Evolutionary conservation across 2,113 vertebrate species (phyloP).

Genomic region (Chamaetylas fuelleborni): DNA sequence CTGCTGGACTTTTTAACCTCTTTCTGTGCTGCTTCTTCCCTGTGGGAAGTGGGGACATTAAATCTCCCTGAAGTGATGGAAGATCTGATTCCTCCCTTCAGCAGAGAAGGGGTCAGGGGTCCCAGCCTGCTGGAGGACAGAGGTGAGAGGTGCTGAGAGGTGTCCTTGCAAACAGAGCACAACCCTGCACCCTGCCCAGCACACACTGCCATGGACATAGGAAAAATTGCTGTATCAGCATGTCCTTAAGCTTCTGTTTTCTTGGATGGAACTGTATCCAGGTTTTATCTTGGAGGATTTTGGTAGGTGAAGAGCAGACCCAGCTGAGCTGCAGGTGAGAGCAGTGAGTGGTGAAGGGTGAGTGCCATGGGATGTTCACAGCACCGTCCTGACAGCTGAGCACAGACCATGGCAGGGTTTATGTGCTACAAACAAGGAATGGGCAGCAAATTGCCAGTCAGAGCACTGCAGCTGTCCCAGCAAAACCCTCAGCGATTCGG

Average conservation of each 20-base stretch:
- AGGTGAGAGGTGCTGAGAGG: neutral
- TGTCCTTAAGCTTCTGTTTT: neutral
- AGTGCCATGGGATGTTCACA: fast-evolving
- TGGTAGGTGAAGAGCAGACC: fast-evolving
- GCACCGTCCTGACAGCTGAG: fast-evolving
- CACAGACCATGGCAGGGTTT: fast-evolving
- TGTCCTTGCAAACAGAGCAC: too few relatives aligned
- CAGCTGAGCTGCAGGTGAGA: neutral
- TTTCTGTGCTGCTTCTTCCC: too few relatives aligned
- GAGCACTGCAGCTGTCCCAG: neutral
- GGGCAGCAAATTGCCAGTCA: too few relatives aligned
- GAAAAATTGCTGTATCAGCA: fast-evolving
- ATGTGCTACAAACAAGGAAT: fast-evolving
- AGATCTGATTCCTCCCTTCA: too few relatives aligned
- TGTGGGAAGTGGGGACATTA: too few relatives aligned
- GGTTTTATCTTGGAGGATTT: neutral
- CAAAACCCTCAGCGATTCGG: fast-evolving
- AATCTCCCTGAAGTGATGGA: too few relatives aligned
- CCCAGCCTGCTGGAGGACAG: neutral
- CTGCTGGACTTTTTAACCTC: too few relatives aligned
- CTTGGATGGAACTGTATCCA: neutral
- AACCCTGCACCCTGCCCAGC: fast-evolving
- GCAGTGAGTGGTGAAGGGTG: neutral
- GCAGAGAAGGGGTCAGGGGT: too few relatives aligned
- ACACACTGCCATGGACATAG: fast-evolving